Conservation (phyloP, 1,140 invertebrate genomes). For the Linepithema humile region DNA sequence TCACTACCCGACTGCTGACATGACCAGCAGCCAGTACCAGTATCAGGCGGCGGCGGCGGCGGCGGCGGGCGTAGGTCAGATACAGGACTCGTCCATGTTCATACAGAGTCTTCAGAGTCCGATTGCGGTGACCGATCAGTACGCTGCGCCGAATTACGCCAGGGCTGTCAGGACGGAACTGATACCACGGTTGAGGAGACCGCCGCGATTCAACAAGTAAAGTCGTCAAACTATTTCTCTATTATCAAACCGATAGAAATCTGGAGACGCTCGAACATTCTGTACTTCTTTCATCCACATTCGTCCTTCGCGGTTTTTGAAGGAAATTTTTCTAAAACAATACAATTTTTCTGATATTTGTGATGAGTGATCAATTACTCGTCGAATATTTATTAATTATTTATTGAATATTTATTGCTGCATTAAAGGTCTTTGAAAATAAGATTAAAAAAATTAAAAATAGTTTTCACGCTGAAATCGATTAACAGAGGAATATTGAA, state of each 20-base stretch:
- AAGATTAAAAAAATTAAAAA: no score
- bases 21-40: constrained; percentile 73
- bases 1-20: constrained; percentile 72
- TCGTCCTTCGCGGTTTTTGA: no score
- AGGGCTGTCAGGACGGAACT: constrained; percentile 75
- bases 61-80: constrained; percentile 69
- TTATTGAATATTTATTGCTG: no score
- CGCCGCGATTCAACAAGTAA: constrained; percentile 76
- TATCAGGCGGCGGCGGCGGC: constrained; percentile 64
- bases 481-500: no score
- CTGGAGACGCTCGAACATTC: not conserved
- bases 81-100: constrained; percentile 76
- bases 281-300: not conserved
- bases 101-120: constrained; percentile 76
- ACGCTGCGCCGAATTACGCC: constrained; percentile 75
- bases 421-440: no score
- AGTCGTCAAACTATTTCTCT: constrained; percentile 18
- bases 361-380: no score
- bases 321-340: no score
- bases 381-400: no score
- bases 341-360: no score
- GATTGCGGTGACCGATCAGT: constrained; percentile 77
- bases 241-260: not conserved
- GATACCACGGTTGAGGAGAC: constrained; percentile 73
- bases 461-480: no score